A percentile compares a stretch with the other conserved stretches of the same genome.
Evolutionary conservation across 2,113 vertebrate genomes (phyloP).

Genomic region (Trogon melanurus): DNA sequence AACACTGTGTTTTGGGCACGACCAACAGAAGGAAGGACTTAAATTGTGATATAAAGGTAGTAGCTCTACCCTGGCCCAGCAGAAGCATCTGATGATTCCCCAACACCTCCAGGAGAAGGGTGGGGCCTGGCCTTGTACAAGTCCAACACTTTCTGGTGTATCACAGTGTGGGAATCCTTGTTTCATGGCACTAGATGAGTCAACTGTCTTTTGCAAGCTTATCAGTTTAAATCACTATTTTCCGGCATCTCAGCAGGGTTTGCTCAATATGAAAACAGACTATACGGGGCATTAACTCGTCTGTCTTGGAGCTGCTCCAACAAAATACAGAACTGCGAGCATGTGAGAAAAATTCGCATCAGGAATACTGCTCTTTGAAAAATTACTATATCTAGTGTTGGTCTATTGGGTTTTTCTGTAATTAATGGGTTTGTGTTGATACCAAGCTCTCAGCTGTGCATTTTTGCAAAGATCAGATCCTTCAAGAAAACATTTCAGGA

Average conservation of each 20-base stretch:
- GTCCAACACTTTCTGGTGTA: not conserved
- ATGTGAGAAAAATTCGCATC: not conserved
- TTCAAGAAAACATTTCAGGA: not conserved
- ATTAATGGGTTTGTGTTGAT: not conserved
- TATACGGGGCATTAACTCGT: not conserved
- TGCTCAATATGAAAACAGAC: conserved; percentile 59
- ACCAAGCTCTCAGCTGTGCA: not conserved
- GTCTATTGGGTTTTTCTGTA: not conserved
- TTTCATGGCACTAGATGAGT: conserved; percentile 16
- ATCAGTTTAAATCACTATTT: conserved; percentile 53
- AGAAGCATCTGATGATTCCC: not conserved
- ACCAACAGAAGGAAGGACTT: not conserved
- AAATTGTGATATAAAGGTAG: not conserved
- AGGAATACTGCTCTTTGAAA: not conserved
- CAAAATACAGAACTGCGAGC: not conserved
- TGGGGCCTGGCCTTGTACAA: not conserved
- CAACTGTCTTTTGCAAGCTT: conserved; percentile 51
- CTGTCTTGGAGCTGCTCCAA: conserved; percentile 41
- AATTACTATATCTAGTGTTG: fast-evolving
- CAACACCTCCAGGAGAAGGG: not conserved
- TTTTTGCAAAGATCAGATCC: not conserved
- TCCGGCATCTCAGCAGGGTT: conserved; percentile 26
- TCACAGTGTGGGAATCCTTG: conserved; percentile 46
- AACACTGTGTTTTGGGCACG: not conserved
- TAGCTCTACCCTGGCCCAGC: not conserved